These are phyloP conservation scores for Drosophila phalerata DNA, from an alignment of 2,888 invertebrate genomes.

Conservation along the genomic window DNA sequence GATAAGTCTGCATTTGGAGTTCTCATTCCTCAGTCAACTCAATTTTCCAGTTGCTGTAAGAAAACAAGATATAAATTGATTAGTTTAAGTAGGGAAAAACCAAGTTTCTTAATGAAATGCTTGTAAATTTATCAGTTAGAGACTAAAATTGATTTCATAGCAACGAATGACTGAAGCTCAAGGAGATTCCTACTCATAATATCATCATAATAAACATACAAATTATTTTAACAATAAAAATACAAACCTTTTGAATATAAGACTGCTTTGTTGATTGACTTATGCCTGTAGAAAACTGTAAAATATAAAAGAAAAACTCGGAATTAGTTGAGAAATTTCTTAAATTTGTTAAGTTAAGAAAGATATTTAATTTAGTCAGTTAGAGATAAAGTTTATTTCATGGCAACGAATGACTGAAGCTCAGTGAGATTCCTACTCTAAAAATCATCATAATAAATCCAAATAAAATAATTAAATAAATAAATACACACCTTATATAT, in stretches of 20 bases:
- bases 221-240: not conserved
- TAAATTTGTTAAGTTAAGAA: not conserved
- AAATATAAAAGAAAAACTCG: not conserved
- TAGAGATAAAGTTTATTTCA: conserved; percentile 67
- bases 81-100: conserved; percentile 3
- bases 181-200: conserved; percentile 78
- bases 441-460: conserved; percentile 58
- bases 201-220: conserved; percentile 53
- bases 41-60: conserved; percentile 13
- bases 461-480: not conserved
- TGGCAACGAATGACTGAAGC: conserved; percentile 72
- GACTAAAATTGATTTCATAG: conserved; percentile 70
- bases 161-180: conserved; percentile 77
- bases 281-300: not conserved
- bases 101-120: not conserved
- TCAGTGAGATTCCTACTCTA: conserved; percentile 82
- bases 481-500: conserved; percentile 32
- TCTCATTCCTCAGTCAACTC: not conserved
- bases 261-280: not conserved
- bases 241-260: conserved; percentile 32
- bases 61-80: not conserved
- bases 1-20: not conserved
- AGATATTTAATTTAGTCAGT: conserved; percentile 48
- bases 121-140: conserved; percentile 47
- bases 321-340: not conserved